Conservation (phyloP, 2,888 invertebrate species). For the Ganaspis brasiliensis region DNA sequence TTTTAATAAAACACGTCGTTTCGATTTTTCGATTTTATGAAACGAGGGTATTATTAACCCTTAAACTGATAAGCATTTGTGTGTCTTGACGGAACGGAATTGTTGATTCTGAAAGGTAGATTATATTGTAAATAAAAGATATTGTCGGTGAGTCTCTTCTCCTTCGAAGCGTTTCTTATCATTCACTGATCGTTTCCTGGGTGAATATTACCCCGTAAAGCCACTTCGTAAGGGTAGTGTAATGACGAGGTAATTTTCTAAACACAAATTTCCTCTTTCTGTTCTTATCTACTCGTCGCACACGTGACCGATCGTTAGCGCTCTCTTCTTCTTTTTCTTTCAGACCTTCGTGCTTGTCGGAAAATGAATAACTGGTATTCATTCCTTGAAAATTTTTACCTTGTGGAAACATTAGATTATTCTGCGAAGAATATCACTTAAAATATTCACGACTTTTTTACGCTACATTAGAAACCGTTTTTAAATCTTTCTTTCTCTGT, state of each 20-base stretch:
- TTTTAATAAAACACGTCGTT: neutral
- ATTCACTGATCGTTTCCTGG: constrained; percentile 42
- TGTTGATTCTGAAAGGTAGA: constrained; percentile 23
- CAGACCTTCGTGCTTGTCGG: constrained; percentile 54
- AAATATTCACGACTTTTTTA: neutral
- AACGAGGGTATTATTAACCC: neutral
- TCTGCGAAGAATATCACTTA: constrained; percentile 47
- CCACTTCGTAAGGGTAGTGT: constrained; percentile 58
- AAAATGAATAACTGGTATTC: constrained; percentile 12
- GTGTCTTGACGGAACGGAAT: neutral
- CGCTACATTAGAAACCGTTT: neutral
- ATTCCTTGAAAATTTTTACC: constrained; percentile 24
- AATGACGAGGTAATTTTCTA: constrained; percentile 78
- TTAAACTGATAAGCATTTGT: neutral
- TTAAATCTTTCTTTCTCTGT: too few relatives aligned
- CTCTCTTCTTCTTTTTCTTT: constrained; percentile 59
- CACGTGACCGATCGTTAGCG: constrained; percentile 71
- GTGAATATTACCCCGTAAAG: constrained; percentile 28
- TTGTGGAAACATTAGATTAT: constrained; percentile 9
- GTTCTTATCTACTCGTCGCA: constrained; percentile 67
- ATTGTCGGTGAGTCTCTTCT: constrained; percentile 13
- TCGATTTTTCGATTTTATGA: neutral
- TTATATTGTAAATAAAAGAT: constrained; percentile 32
- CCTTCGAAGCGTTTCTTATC: constrained; percentile 66
- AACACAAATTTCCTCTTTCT: constrained; percentile 75